Conservation (phyloP, 2,113 vertebrate species). For the Poecile atricapillus region DNA sequence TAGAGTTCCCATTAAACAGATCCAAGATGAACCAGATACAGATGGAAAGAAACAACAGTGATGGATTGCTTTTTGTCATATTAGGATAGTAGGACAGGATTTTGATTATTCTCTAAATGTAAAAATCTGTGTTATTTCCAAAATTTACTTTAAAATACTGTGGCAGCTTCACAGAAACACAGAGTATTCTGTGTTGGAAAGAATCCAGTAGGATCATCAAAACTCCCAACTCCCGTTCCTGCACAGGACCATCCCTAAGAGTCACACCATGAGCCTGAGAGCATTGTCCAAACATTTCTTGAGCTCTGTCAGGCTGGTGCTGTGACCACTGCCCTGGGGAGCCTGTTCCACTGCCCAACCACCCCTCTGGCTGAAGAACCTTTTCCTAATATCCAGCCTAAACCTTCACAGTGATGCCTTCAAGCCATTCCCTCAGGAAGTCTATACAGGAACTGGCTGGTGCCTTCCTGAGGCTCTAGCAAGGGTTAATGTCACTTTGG, state of each 20-base stretch:
- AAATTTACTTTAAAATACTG: not conserved
- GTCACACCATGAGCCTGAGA: not conserved
- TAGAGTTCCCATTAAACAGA: not conserved
- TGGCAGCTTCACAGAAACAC: not conserved
- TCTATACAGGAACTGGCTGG: not conserved
- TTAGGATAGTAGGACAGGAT: not conserved
- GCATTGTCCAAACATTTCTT: rapidly evolving
- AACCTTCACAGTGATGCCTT: not conserved
- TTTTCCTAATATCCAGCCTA: not conserved
- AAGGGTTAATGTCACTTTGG: not conserved
- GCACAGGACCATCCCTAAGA: not conserved
- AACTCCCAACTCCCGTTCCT: not conserved
- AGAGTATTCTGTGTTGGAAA: not conserved
- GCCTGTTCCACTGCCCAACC: not conserved
- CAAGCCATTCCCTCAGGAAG: not conserved
- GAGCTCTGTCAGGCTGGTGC: not conserved
- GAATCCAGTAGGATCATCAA: not conserved
- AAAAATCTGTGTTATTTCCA: not conserved
- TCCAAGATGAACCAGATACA: not conserved
- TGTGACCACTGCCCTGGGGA: not conserved
- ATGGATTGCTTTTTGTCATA: not conserved
- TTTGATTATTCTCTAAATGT: not conserved
- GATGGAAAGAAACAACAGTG: not conserved
- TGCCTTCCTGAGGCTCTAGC: not conserved
- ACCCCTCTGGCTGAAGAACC: not conserved